These are phyloP conservation scores for Camponotus vicinus DNA, from an alignment of 1,140 invertebrate species.

Conservation along the genomic window DNA sequence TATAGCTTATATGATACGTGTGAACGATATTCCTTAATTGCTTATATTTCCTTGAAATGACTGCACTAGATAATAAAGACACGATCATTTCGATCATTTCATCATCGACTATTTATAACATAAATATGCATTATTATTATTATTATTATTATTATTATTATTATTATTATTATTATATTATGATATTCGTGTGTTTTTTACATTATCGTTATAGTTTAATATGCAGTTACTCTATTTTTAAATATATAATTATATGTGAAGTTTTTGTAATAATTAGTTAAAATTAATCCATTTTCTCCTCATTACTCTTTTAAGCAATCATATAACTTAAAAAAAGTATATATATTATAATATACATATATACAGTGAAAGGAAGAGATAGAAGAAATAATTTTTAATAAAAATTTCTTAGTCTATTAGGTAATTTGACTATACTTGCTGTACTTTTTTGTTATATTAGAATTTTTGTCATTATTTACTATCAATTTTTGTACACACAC, in stretches of 20 bases:
- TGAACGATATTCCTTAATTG: not conserved
- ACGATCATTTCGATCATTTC: not conserved
- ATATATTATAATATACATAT: constrained; percentile 7
- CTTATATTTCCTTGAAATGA: not conserved
- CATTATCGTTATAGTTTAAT: constrained; percentile 22
- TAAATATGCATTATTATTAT: constrained; percentile 19
- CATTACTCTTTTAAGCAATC: constrained; percentile 10
- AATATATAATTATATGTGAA: not conserved
- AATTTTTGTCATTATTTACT: constrained; percentile 6
- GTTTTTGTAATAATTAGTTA: not conserved
- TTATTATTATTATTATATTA: not conserved
- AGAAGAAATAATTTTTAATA: constrained; percentile 25
- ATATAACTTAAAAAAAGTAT: constrained; percentile 22
- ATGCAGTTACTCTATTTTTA: not conserved
- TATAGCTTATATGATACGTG: not conserved
- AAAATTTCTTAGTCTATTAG: constrained; percentile 48
- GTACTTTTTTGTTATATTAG: constrained; percentile 1
- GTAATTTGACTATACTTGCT: constrained; percentile 38
- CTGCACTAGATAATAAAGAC: not conserved
- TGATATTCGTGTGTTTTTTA: constrained; percentile 24
- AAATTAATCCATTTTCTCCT: constrained; percentile 6
- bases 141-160: too few relatives aligned
- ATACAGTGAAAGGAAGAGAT: too few relatives aligned
- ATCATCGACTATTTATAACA: constrained; percentile 41
- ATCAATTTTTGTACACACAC: too few relatives aligned